A percentile compares a stretch with the other conserved stretches of the same genome.
Conservation (phyloP, 2,797 vertebrate genomes). For the Gymnoscopelus microlampas region DNA sequence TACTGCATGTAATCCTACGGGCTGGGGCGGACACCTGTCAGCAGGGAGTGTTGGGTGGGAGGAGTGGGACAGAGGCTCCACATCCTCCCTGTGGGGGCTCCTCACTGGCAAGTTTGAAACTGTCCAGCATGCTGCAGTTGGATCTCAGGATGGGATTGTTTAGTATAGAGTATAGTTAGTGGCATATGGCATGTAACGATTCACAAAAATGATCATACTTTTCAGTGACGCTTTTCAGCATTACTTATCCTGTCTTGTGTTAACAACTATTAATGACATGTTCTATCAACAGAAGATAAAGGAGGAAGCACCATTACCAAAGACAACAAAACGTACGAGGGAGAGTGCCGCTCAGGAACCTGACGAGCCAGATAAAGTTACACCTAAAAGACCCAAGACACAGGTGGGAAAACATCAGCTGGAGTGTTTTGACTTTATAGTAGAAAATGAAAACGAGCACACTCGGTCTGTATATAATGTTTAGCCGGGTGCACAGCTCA, state of each 20-base stretch:
- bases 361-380: slow-evolving; percentile 87
- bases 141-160: too few species aligned
- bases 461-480: too few species aligned
- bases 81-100: too few species aligned
- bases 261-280: slow-evolving; percentile 13
- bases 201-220: not conserved
- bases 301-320: slow-evolving; percentile 89
- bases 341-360: slow-evolving; percentile 89
- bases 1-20: too few species aligned
- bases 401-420: slow-evolving; percentile 77
- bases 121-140: not conserved
- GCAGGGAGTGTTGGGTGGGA: too few species aligned
- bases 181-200: too few species aligned
- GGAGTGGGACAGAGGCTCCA: too few species aligned
- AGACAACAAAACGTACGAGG: slow-evolving; percentile 92
- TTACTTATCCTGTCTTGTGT: not conserved
- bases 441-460: too few species aligned
- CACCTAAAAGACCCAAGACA: slow-evolving; percentile 92
- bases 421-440: not conserved
- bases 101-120: not conserved
- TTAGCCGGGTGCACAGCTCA: too few species aligned
- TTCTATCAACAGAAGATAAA: slow-evolving; percentile 87
- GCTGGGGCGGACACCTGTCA: too few species aligned
- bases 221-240: not conserved
- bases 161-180: too few species aligned